phyloP scores from a whole-genome alignment of 2,797 vertebrate species.

The Rhinoraja longicauda region DNA sequence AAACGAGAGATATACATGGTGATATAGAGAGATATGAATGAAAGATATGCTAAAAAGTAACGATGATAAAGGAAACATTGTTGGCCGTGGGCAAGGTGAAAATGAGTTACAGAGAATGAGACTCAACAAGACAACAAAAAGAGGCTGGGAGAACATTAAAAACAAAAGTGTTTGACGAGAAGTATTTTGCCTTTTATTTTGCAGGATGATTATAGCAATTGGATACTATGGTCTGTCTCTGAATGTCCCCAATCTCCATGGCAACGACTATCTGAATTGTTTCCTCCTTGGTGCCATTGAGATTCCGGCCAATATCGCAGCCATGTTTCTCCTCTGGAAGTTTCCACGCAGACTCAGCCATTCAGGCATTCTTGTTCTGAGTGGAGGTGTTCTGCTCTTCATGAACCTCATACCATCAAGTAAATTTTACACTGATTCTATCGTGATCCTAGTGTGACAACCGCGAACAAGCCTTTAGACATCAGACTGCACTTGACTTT shows the following conservation, averaged over 20 bases:
- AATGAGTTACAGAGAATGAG: too few relatives aligned
- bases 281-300: conserved; percentile 77
- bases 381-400: conserved; percentile 74
- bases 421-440: conserved; percentile 51
- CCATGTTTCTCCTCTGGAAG: conserved; percentile 72
- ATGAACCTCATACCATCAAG: conserved; percentile 73
- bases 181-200: conserved; percentile 44
- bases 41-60: too few relatives aligned
- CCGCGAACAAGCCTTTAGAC: too few relatives aligned
- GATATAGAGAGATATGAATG: too few relatives aligned
- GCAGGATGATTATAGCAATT: conserved; percentile 72
- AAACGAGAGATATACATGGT: too few relatives aligned
- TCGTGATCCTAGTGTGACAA: neutral
- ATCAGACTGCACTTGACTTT: too few relatives aligned
- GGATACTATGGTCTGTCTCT: conserved; percentile 81
- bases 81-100: too few relatives aligned
- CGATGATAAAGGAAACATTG: too few relatives aligned
- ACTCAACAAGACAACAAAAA: neutral
- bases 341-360: conserved; percentile 67
- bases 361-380: conserved; percentile 62
- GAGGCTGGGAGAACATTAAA: neutral
- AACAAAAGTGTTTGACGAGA: neutral
- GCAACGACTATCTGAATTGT: conserved; percentile 73
- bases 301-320: conserved; percentile 69
- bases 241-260: conserved; percentile 79